These are phyloP conservation scores for Engraulis encrasicolus DNA, from an alignment of 2,113 vertebrate species.

Conservation along the genomic window DNA sequence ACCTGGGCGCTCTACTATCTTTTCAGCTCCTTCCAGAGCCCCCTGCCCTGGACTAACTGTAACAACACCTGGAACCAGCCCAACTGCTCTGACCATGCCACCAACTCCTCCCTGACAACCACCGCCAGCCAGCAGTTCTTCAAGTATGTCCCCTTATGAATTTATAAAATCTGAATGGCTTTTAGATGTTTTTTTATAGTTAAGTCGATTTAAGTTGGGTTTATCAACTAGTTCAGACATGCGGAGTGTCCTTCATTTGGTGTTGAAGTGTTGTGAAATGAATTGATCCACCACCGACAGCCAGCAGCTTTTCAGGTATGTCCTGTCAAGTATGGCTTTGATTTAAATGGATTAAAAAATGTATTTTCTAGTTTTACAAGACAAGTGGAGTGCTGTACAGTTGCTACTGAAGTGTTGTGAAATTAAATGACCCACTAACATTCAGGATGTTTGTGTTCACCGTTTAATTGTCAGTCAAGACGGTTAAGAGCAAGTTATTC, in stretches of 20 bases:
- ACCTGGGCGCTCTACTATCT: constrained; percentile 79
- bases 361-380: too few relatives aligned
- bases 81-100: constrained; percentile 65
- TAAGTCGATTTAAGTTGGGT: neutral
- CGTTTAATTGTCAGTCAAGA: neutral
- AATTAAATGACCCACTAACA: neutral
- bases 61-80: constrained; percentile 79
- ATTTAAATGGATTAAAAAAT: too few relatives aligned
- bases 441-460: neutral
- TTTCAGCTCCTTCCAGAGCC: constrained; percentile 74
- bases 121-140: constrained; percentile 80
- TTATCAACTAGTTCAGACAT: neutral
- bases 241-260: too few relatives aligned
- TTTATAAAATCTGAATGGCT: too few relatives aligned
- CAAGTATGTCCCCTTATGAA: constrained; percentile 61
- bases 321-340: too few relatives aligned
- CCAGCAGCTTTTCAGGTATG: too few relatives aligned
- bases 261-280: too few relatives aligned
- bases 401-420: neutral
- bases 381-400: too few relatives aligned
- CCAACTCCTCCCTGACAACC: constrained; percentile 64
- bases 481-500: neutral
- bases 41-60: constrained; percentile 74
- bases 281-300: too few relatives aligned
- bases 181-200: too few relatives aligned